Percentiles rank a stretch among this genome's conserved stretches.
These are phyloP conservation scores for Bacillus rossius DNA, from an alignment of 1,140 invertebrate genomes.

Conservation along the genomic window DNA sequence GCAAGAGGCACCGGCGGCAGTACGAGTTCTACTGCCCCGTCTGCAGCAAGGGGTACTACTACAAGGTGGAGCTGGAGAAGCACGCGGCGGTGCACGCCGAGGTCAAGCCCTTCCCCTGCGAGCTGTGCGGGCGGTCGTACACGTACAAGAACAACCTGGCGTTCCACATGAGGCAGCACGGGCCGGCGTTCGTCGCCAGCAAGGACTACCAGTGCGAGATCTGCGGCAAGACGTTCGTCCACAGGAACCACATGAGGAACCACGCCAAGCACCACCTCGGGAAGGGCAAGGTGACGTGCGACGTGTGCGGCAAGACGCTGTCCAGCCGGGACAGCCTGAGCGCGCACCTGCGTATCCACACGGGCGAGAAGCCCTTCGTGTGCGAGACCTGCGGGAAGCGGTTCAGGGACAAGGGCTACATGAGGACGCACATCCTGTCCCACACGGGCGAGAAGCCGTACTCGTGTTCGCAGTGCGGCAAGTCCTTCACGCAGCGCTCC, in stretches of 20 bases:
- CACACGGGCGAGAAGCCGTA: conserved; percentile 51
- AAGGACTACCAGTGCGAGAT: conserved; percentile 58
- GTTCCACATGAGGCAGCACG: conserved; percentile 36
- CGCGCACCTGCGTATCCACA: conserved; percentile 57
- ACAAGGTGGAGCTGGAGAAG: neutral
- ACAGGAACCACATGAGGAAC: conserved; percentile 51
- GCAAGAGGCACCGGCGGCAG: conserved; percentile 8
- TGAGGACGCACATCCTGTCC: conserved; percentile 50
- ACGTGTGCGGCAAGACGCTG: conserved; percentile 43
- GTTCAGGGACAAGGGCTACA: conserved; percentile 50
- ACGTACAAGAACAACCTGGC: conserved; percentile 37
- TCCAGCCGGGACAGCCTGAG: conserved; percentile 49
- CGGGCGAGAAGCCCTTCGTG: conserved; percentile 61
- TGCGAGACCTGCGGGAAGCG: conserved; percentile 47
- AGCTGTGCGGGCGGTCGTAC: conserved; percentile 56
- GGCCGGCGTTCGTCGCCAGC: conserved; percentile 38
- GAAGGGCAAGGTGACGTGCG: conserved; percentile 42
- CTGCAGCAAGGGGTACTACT: conserved; percentile 43
- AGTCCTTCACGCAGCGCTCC: conserved; percentile 74
- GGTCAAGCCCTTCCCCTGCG: conserved; percentile 51
- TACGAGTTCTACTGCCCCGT: conserved; percentile 37
- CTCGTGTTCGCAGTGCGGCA: conserved; percentile 55
- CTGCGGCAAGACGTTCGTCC: conserved; percentile 60
- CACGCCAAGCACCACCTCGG: conserved; percentile 46
- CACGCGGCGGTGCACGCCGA: conserved; percentile 20